Percentiles rank a stretch among this genome's conserved stretches.
These are phyloP conservation scores for Tenualosa thibaudeaui DNA, from an alignment of 2,797 vertebrate species.

Conservation along the genomic window DNA sequence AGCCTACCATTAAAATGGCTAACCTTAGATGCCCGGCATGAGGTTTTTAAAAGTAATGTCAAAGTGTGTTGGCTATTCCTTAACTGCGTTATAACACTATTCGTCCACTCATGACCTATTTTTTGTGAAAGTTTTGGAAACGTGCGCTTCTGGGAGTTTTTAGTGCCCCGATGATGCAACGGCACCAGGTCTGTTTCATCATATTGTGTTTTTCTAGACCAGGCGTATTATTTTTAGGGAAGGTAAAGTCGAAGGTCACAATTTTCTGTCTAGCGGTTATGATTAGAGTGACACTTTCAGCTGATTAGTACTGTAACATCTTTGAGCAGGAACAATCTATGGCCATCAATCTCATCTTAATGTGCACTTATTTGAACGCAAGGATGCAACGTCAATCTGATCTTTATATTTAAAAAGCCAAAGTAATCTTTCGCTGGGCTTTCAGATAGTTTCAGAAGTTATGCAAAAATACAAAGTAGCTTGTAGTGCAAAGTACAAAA, in stretches of 20 bases:
- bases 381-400: neutral
- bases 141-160: neutral
- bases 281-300: neutral
- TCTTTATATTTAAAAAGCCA: neutral
- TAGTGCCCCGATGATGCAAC: slow-evolving; percentile 72
- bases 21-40: neutral
- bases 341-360: neutral
- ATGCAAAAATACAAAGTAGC: slow-evolving; percentile 6
- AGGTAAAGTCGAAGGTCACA: neutral
- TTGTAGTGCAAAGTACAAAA: slow-evolving; percentile 3
- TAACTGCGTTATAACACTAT: neutral
- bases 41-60: neutral
- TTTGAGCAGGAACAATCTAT: neutral
- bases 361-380: neutral
- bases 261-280: neutral
- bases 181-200: slow-evolving; percentile 63
- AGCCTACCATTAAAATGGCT: neutral
- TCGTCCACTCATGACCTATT: neutral
- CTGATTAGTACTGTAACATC: neutral
- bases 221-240: neutral
- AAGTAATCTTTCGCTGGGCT: neutral
- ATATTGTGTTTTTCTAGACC: slow-evolving; percentile 33
- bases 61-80: neutral
- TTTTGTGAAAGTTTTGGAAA: neutral
- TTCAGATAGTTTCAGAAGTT: neutral